Evolutionary conservation across 2,113 vertebrate species (phyloP).

Genomic region (Prionailurus viverrinus): DNA sequence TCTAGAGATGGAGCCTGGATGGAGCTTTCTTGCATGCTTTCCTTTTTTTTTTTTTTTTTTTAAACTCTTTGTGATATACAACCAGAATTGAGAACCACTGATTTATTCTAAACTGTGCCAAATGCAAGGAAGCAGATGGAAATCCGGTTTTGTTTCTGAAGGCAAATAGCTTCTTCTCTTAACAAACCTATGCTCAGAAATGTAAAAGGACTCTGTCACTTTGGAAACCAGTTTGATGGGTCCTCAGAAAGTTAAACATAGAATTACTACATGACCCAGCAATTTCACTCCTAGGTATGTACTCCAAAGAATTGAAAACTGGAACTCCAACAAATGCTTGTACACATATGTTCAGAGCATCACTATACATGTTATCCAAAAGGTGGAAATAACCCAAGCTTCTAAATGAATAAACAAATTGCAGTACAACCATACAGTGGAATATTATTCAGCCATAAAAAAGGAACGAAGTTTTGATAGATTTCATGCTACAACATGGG

Average conservation of each 20-base stretch:
- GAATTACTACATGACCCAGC: background rate
- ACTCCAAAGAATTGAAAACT: background rate
- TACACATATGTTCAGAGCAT: background rate
- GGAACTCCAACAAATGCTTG: background rate
- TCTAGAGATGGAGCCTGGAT: background rate
- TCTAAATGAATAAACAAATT: background rate
- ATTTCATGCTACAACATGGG: background rate
- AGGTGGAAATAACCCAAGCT: background rate
- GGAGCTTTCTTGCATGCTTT: background rate
- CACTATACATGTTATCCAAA: background rate
- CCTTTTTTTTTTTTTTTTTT: background rate
- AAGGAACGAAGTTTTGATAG: background rate
- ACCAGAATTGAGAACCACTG: background rate
- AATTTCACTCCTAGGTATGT: background rate
- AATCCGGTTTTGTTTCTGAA: constrained; percentile 85
- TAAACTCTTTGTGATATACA: background rate
- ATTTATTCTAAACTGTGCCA: constrained; percentile 90
- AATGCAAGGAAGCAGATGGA: constrained; percentile 94
- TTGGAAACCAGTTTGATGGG: background rate
- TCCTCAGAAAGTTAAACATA: constrained; percentile 1
- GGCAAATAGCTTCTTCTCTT: background rate
- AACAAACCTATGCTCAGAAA: background rate
- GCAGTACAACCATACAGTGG: background rate
- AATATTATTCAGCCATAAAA: background rate
- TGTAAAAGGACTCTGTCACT: constrained; percentile 23